Evolutionary conservation across 2,888 invertebrate genomes (phyloP), one percentile per base, ranked within the genome.

Genomic region (Aporophyla lueneburgensis): DNA sequence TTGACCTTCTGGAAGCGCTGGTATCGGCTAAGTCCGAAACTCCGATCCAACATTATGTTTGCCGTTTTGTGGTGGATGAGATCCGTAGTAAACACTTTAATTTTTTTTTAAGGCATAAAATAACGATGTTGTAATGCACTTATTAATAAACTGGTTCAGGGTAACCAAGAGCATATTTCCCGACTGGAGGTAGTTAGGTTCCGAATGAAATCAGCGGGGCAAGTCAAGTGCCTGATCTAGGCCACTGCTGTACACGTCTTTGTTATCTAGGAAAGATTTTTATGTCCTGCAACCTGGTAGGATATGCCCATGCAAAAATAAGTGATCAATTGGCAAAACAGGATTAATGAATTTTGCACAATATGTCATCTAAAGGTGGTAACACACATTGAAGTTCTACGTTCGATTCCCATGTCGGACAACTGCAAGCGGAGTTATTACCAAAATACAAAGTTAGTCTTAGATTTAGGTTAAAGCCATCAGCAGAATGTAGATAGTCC

Each of bases 1-100:
- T 61, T 81, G 81, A 81, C 81, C 81, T 54, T 46, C 2, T 53
- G 54, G n/a, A 56, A 69, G 21, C 43, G 2, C 24, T 59, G 9
- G 19, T n/a, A 27, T 71, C 16, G 56, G 21, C 24, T 56, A 43
- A 46, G 61, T 21, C 53, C 67, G 27, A 10, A 56, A 7, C 21
- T 61, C 21, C 62, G 33, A 21, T n/a, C 24, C 7, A 43, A 33
- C 2, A 49, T 16, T 54, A 12, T 46, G 21, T 7, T 51, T 4
- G 43, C 9, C 40, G 16, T n/a, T n/a, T 43, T n/a, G 62, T 58
- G 27, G 24, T 9, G 56, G 56, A 5, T n/a, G n/a, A n/a, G n/a
- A 58, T 7, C 46, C 12, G 12, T 3, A 53, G 7, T 24, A 61
- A 16, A 5, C 56, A 24, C 16, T 7, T 43, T 53, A n/a, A n/a